These are phyloP conservation scores for Daktulosphaira vitifoliae DNA, from an alignment of 1,140 invertebrate species.

Conservation along the genomic window DNA sequence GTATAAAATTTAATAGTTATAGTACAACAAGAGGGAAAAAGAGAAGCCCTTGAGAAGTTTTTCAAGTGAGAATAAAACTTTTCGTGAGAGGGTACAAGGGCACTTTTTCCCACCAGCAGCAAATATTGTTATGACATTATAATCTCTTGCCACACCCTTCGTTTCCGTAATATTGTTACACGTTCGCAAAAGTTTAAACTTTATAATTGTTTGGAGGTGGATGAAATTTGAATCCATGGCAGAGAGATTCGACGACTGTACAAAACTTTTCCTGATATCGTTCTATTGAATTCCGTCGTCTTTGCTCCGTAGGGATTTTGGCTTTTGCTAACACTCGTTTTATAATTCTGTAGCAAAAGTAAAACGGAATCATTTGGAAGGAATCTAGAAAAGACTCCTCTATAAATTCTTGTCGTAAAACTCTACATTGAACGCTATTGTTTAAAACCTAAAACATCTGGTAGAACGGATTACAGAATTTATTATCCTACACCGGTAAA, in stretches of 20 bases:
- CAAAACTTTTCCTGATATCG: neutral
- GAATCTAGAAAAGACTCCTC: neutral
- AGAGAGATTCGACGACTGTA: conserved; percentile 6
- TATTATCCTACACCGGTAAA: conserved; percentile 11
- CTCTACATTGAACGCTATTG: neutral
- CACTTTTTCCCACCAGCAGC: neutral
- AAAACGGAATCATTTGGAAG: neutral
- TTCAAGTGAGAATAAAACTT: neutral
- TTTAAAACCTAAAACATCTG: conserved; percentile 14
- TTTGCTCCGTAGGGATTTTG: no score
- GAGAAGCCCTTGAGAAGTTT: neutral
- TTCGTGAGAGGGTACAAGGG: neutral
- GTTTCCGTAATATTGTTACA: conserved; percentile 4
- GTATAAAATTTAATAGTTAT: no score
- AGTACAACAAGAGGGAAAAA: no score
- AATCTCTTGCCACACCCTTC: conserved; percentile 1
- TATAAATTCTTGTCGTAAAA: neutral
- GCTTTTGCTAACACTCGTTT: neutral
- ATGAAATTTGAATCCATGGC: neutral
- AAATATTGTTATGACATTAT: conserved; percentile 29
- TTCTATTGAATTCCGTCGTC: no score
- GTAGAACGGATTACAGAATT: conserved; percentile 11
- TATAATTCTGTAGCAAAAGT: neutral
- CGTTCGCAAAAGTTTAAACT: conserved; percentile 23
- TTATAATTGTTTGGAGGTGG: conserved; percentile 13